Evolutionary conservation across 2,888 invertebrate species (phyloP).

Genomic region (Microplitis manilae): DNA sequence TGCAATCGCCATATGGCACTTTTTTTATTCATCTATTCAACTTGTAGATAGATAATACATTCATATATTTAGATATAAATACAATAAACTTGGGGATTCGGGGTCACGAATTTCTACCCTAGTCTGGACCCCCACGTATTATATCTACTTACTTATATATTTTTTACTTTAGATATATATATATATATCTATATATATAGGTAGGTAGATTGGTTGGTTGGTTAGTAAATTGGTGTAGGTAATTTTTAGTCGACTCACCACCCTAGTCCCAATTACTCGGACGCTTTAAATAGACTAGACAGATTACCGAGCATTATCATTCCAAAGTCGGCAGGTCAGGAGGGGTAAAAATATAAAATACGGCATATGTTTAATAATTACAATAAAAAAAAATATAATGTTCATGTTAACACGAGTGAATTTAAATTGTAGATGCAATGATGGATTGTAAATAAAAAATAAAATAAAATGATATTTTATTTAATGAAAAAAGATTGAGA

Average conservation of each 20-base stretch:
- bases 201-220: not conserved
- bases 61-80: constrained; percentile 51
- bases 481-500: not conserved
- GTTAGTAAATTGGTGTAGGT: constrained; percentile 28
- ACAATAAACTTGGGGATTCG: constrained; percentile 41
- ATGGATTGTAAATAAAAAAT: constrained; percentile 3
- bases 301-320: constrained; percentile 70
- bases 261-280: constrained; percentile 59
- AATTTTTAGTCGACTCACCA: constrained; percentile 38
- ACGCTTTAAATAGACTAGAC: constrained; percentile 56
- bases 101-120: not conserved
- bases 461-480: not conserved
- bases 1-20: constrained; percentile 70
- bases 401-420: not conserved
- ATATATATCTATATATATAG: not conserved
- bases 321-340: constrained; percentile 60
- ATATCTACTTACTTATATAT: not conserved
- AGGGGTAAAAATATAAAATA: constrained; percentile 45
- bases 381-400: constrained; percentile 39
- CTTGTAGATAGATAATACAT: constrained; percentile 46
- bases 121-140: not conserved
- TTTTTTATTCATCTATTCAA: constrained; percentile 42
- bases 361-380: constrained; percentile 64
- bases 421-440: not conserved
- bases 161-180: not conserved